Evolutionary conservation across 2,113 vertebrate species (phyloP).

Genomic region (Prunella himalayana): DNA sequence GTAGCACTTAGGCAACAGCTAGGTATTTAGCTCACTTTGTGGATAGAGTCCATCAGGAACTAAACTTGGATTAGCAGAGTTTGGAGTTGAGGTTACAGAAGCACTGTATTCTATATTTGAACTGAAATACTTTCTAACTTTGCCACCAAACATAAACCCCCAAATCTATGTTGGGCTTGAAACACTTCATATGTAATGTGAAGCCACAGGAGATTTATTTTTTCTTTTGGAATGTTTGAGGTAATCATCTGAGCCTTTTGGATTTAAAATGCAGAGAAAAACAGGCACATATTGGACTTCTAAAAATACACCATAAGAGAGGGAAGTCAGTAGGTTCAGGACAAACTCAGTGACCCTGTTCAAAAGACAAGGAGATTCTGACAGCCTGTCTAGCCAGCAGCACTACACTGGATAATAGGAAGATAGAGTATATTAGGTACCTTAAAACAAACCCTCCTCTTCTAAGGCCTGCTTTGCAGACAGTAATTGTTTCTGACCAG

Average conservation of each 20-base stretch:
- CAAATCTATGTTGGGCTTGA: background rate
- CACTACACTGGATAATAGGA: background rate
- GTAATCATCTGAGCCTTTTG: background rate
- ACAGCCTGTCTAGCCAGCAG: background rate
- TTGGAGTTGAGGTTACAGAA: background rate
- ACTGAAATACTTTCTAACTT: constrained; percentile 20
- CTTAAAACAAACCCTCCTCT: background rate
- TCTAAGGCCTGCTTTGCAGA: background rate
- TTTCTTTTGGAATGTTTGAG: constrained; percentile 24
- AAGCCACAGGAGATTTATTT: constrained; percentile 42
- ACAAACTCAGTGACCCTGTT: background rate
- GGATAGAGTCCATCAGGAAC: background rate
- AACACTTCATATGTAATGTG: constrained; percentile 3
- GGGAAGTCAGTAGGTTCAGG: background rate
- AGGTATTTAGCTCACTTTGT: background rate
- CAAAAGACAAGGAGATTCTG: background rate
- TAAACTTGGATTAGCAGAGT: background rate
- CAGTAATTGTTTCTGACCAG: background rate
- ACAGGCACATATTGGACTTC: background rate
- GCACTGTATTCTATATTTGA: background rate
- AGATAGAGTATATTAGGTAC: background rate
- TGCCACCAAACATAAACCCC: background rate
- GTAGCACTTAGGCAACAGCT: background rate
- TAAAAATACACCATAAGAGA: background rate
- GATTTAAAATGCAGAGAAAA: background rate